These are phyloP conservation scores for Morpho achilles DNA, from an alignment of 2,888 invertebrate genomes.

Conservation along the genomic window DNA sequence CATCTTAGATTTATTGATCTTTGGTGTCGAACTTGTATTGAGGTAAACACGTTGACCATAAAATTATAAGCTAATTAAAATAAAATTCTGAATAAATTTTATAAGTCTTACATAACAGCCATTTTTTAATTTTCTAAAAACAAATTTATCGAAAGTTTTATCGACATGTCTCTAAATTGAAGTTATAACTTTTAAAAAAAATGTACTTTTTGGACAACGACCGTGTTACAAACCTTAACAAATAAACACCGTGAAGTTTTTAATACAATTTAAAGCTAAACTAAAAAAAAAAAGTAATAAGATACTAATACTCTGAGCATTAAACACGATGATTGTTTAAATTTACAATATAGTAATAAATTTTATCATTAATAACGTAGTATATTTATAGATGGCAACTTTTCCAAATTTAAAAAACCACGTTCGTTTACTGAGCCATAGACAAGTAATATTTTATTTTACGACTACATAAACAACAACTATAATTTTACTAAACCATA, in stretches of 20 bases:
- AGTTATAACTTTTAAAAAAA: background rate
- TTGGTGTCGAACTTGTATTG: conserved; percentile 59
- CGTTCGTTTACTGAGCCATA: conserved; percentile 4
- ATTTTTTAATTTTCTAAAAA: conserved; percentile 4
- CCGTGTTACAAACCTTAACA: background rate
- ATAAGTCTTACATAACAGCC: conserved; percentile 15
- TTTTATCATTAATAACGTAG: too few relatives aligned
- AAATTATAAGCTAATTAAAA: conserved; percentile 7
- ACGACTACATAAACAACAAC: conserved; percentile 21
- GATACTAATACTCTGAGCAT: conserved; percentile 26
- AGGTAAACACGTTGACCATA: conserved; percentile 19
- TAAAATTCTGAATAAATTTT: background rate
- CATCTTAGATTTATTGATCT: conserved; percentile 47
- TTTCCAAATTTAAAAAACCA: conserved; percentile 9
- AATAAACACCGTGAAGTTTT: conserved; percentile 2
- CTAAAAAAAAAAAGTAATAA: conserved; percentile 13
- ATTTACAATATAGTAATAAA: too few relatives aligned
- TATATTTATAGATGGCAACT: background rate
- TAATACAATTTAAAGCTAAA: conserved; percentile 12
- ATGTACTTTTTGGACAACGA: background rate
- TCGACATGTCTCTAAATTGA: background rate
- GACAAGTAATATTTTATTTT: conserved; percentile 10
- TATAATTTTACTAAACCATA: conserved; percentile 17
- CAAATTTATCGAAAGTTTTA: conserved; percentile 1
- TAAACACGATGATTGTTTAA: background rate